These are phyloP conservation scores for Tachypleus tridentatus DNA, from an alignment of 1,140 invertebrate species.

Conservation along the genomic window DNA sequence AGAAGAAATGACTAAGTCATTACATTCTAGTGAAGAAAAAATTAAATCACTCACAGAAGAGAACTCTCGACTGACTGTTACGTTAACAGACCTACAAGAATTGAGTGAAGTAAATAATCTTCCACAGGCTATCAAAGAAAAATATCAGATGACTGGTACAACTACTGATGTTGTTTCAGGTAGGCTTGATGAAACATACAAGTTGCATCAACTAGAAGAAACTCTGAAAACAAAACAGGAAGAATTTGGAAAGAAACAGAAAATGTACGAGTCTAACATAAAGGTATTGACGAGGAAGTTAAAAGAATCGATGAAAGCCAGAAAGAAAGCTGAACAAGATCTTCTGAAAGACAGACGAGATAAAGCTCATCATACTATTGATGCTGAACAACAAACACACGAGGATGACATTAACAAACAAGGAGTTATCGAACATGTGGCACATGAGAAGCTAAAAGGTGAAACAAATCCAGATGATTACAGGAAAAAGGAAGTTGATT, in stretches of 20 bases:
- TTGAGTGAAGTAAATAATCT: too few relatives aligned
- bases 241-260: constrained; percentile 17
- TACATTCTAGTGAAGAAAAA: constrained; percentile 1
- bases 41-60: not conserved
- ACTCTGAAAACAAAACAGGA: not conserved
- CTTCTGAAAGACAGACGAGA: too few relatives aligned
- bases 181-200: constrained; percentile 5
- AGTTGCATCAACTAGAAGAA: constrained; percentile 10
- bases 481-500: constrained; percentile 17
- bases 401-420: constrained; percentile 4
- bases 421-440: constrained; percentile 26
- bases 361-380: too few relatives aligned
- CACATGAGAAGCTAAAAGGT: constrained; percentile 1
- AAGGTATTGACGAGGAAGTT: constrained; percentile 31
- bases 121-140: too few relatives aligned
- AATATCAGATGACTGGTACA: too few relatives aligned
- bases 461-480: constrained; percentile 10
- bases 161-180: too few relatives aligned
- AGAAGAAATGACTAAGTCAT: constrained; percentile 1
- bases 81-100: not conserved
- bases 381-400: too few relatives aligned
- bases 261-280: constrained; percentile 25
- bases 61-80: not conserved
- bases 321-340: constrained; percentile 16
- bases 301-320: constrained; percentile 26